Evolutionary conservation across 2,113 vertebrate genomes (phyloP).

Genomic region (Zosterops japonicus): DNA sequence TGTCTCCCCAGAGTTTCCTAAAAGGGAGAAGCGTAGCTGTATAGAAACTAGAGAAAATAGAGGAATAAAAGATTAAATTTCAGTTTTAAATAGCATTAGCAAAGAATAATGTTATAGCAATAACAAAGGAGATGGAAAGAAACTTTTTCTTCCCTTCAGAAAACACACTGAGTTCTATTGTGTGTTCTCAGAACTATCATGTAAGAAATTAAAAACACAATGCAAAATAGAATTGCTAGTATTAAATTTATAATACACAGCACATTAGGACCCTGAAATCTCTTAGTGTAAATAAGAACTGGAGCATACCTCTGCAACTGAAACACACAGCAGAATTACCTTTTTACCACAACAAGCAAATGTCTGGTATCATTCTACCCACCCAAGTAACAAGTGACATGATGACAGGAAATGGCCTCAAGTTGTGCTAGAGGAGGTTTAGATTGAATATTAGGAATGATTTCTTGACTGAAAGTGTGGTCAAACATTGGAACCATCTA

Average conservation of each 20-base stretch:
- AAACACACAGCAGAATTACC: not conserved
- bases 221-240: not conserved
- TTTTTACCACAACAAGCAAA: not conserved
- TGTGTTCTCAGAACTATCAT: conserved; percentile 20
- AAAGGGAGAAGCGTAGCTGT: not conserved
- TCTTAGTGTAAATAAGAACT: not conserved
- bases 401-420: not conserved
- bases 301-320: not conserved
- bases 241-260: not conserved
- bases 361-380: not conserved
- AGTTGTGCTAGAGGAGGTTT: not conserved
- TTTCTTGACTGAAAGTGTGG: not conserved
- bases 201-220: conserved; percentile 17
- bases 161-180: not conserved
- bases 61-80: conserved; percentile 19
- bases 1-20: conserved; percentile 17
- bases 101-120: conserved; percentile 1
- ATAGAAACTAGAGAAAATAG: not conserved
- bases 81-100: conserved; percentile 14
- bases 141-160: conserved; percentile 8
- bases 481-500: not conserved
- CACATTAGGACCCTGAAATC: not conserved
- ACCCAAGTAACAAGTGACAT: not conserved
- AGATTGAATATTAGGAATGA: not conserved
- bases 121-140: conserved; percentile 15